phyloP scores from a whole-genome alignment of 2,113 vertebrate species.

The Lagopus leucura region DNA sequence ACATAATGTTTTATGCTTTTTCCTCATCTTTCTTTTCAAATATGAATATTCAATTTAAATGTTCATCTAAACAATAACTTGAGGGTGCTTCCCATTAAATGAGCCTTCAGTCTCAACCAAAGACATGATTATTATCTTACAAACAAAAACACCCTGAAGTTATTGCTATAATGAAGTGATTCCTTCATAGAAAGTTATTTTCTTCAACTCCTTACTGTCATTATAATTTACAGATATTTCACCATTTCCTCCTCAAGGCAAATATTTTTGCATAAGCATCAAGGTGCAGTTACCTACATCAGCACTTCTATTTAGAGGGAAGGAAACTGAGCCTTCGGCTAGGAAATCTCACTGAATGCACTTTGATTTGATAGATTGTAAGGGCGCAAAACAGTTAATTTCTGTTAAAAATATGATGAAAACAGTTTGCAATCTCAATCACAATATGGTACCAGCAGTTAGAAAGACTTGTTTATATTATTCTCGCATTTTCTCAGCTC shows the following conservation, averaged over 20 bases:
- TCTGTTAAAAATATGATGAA: background rate
- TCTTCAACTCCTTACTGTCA: background rate
- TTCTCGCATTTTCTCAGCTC: background rate
- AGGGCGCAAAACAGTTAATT: background rate
- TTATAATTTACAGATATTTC: conserved; percentile 22
- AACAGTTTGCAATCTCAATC: background rate
- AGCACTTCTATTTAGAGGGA: background rate
- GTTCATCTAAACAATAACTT: conserved; percentile 46
- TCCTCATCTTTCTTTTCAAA: conserved; percentile 28
- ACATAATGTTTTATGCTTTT: background rate
- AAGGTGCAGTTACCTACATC: background rate
- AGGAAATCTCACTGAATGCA: background rate
- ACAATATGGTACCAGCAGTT: background rate
- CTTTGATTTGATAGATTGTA: background rate
- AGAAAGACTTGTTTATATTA: background rate
- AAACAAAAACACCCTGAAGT: conserved; percentile 34
- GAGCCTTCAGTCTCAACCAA: background rate
- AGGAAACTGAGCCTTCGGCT: background rate
- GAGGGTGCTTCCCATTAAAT: conserved; percentile 32
- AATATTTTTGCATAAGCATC: background rate
- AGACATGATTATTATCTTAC: conserved; percentile 9
- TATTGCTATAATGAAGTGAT: conserved; percentile 24
- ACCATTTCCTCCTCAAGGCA: background rate
- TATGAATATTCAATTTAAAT: conserved; percentile 9
- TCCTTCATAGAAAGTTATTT: background rate